Conservation (phyloP, 2,113 vertebrate genomes). For the Zosterops pallidus region DNA sequence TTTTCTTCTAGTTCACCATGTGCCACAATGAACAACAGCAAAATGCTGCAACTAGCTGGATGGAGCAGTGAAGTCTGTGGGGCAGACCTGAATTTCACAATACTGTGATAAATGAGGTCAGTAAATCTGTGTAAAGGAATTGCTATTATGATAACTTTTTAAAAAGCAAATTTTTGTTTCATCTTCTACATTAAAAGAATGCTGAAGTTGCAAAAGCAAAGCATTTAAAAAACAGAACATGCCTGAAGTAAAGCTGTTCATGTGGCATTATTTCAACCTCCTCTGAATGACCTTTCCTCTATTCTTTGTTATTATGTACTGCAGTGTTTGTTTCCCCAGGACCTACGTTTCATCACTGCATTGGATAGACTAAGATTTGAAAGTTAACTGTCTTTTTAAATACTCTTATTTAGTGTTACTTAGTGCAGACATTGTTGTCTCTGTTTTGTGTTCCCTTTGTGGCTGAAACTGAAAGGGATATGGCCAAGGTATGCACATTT, state of each 20-base stretch:
- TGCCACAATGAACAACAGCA: background rate
- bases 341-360: background rate
- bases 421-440: background rate
- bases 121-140: background rate
- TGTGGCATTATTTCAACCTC: background rate
- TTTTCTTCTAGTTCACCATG: background rate
- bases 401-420: background rate
- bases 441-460: background rate
- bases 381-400: background rate
- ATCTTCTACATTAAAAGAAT: constrained; percentile 38
- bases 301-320: background rate
- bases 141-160: background rate
- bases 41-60: background rate
- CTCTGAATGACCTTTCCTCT: constrained; percentile 1
- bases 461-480: background rate
- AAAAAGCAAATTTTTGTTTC: background rate
- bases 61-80: background rate
- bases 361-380: background rate
- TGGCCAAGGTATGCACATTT: background rate
- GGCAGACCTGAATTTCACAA: background rate
- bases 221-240: constrained; percentile 17
- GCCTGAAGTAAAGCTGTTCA: constrained; percentile 30
- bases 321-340: background rate
- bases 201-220: constrained; percentile 28
- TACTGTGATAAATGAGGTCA: background rate